Conservation (phyloP, 2,888 invertebrate species). For the Aleiodes leptofemur region DNA sequence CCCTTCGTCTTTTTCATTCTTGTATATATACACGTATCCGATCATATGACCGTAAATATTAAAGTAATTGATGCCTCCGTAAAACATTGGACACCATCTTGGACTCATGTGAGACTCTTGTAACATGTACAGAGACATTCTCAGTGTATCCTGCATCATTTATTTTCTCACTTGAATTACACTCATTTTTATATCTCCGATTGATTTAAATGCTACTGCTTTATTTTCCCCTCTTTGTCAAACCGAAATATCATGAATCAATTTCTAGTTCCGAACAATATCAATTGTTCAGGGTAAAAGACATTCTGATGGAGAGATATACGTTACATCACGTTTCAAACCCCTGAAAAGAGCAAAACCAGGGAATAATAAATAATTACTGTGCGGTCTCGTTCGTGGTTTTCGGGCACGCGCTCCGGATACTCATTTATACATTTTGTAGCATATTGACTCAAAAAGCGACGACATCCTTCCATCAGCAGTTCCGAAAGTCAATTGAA, state of each 20-base stretch:
- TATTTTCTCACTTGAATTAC: conserved; percentile 41
- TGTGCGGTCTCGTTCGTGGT: conserved; percentile 43
- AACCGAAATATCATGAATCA: background rate
- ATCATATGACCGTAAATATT: conserved; percentile 70
- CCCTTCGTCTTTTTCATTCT: background rate
- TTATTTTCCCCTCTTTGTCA: background rate
- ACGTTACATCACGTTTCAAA: conserved; percentile 9
- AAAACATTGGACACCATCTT: conserved; percentile 64
- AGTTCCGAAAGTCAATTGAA: background rate
- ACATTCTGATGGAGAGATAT: background rate
- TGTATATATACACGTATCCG: conserved; percentile 46
- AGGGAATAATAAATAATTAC: conserved; percentile 49
- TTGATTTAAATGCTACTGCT: conserved; percentile 11
- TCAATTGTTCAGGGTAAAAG: no score
- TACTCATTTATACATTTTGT: conserved; percentile 15
- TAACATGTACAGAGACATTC: conserved; percentile 47
- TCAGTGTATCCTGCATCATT: conserved; percentile 51
- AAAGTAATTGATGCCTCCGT: conserved; percentile 71
- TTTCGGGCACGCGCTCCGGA: conserved; percentile 20
- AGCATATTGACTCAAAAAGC: conserved; percentile 10
- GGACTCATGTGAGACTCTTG: conserved; percentile 55
- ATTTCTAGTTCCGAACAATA: background rate
- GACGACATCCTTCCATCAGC: conserved; percentile 18
- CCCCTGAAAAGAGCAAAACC: conserved; percentile 19
- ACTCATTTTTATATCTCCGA: conserved; percentile 16